phyloP scores from a whole-genome alignment of 2,888 invertebrate species.

The Melanostoma scalare region DNA sequence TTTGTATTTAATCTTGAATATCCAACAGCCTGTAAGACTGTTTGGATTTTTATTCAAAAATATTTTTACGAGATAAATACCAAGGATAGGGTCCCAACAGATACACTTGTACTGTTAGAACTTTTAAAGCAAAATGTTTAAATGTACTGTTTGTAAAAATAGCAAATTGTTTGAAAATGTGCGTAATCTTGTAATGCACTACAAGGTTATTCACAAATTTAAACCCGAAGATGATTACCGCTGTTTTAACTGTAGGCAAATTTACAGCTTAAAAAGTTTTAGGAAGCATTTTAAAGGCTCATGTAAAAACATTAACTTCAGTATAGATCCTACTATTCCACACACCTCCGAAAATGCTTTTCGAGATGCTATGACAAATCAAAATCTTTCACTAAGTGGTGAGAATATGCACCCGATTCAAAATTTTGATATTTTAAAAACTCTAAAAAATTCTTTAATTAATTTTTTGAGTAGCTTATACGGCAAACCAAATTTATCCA shows the following conservation, averaged over 20 bases:
- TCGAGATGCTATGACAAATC: too few relatives aligned
- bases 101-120: neutral
- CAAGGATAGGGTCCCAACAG: slow-evolving; percentile 8
- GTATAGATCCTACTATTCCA: too few relatives aligned
- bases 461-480: slow-evolving; percentile 2
- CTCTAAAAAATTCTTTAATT: neutral
- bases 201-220: neutral
- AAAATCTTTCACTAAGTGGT: too few relatives aligned
- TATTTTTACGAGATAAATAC: slow-evolving; percentile 13
- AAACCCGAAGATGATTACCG: neutral
- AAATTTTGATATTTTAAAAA: slow-evolving; percentile 8
- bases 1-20: slow-evolving; percentile 11
- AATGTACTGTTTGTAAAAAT: too few relatives aligned
- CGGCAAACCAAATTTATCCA: slow-evolving; percentile 14
- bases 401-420: neutral
- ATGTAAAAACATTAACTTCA: too few relatives aligned
- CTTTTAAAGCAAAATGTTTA: too few relatives aligned
- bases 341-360: too few relatives aligned
- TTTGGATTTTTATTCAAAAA: slow-evolving; percentile 10
- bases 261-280: too few relatives aligned
- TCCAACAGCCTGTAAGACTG: neutral
- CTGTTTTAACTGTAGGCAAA: neutral
- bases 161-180: too few relatives aligned
- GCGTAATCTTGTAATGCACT: neutral
- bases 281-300: too few relatives aligned